Conservation (phyloP, 2,113 vertebrate species). For the Sebastes schlegelii region DNA sequence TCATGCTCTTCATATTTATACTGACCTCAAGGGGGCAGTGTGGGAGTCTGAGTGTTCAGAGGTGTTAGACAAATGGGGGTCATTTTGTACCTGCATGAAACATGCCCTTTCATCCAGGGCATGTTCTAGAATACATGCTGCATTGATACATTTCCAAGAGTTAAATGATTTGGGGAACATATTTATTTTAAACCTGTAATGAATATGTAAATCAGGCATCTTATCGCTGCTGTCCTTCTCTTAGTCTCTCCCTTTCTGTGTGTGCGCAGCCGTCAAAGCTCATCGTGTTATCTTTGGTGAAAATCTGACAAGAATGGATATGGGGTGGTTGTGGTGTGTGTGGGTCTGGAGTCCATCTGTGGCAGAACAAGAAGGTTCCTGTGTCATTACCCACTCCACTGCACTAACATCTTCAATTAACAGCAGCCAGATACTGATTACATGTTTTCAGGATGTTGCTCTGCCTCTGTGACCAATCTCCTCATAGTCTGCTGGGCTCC, state of each 20-base stretch:
- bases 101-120: not conserved
- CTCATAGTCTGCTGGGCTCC: constrained; percentile 73
- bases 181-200: not conserved
- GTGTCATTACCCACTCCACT: constrained; percentile 82
- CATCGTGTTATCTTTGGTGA: constrained; percentile 21
- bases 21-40: constrained; percentile 75
- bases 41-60: constrained; percentile 50
- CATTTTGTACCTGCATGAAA: constrained; percentile 25
- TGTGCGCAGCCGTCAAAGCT: not conserved
- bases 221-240: not conserved
- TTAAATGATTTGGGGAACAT: not conserved
- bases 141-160: not conserved
- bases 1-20: not conserved
- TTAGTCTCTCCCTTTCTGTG: not conserved
- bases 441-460: constrained; percentile 78
- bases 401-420: constrained; percentile 85
- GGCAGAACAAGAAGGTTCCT: constrained; percentile 75
- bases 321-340: constrained; percentile 14
- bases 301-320: constrained; percentile 4
- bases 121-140: not conserved
- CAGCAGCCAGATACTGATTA: constrained; percentile 80
- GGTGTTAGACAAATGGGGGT: constrained; percentile 22
- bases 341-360: constrained; percentile 71
- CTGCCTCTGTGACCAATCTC: constrained; percentile 77
- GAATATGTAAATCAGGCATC: not conserved